phyloP scores from a whole-genome alignment of 2,113 vertebrate genomes.

The Ancistrus triradiatus region DNA sequence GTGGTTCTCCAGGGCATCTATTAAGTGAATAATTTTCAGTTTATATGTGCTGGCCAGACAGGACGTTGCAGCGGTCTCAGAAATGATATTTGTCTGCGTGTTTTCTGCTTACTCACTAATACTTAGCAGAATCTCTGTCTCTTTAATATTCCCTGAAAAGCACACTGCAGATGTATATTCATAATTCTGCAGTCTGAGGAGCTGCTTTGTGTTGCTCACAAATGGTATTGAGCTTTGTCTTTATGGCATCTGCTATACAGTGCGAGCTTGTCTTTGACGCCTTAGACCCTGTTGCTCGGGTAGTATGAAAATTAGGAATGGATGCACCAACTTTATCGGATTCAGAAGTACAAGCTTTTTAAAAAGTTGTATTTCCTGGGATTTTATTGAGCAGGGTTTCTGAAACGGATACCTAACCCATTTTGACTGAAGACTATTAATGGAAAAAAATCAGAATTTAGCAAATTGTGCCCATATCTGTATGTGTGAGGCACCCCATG shows the following conservation, averaged over 20 bases:
- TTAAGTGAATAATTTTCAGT: not conserved
- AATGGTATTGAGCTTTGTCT: constrained; percentile 22
- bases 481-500: too few relatives aligned
- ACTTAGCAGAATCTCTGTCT: not conserved
- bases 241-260: constrained; percentile 15
- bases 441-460: too few relatives aligned
- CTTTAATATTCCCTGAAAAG: not conserved
- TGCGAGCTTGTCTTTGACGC: not conserved
- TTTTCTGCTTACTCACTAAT: not conserved
- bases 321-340: too few relatives aligned
- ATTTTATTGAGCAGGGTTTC: too few relatives aligned
- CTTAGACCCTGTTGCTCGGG: too few relatives aligned
- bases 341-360: too few relatives aligned
- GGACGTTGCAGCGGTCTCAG: not conserved
- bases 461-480: too few relatives aligned
- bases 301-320: too few relatives aligned
- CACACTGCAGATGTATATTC: constrained; percentile 8
- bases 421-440: too few relatives aligned
- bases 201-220: constrained; percentile 25
- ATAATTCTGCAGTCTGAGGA: constrained; percentile 11
- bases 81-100: not conserved
- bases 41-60: constrained; percentile 3
- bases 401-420: too few relatives aligned
- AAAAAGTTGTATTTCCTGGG: too few relatives aligned
- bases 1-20: not conserved